Percentiles rank a stretch among this genome's conserved stretches.
Conservation (phyloP, 2,797 vertebrate species). For the Sebastes steindachneri region DNA sequence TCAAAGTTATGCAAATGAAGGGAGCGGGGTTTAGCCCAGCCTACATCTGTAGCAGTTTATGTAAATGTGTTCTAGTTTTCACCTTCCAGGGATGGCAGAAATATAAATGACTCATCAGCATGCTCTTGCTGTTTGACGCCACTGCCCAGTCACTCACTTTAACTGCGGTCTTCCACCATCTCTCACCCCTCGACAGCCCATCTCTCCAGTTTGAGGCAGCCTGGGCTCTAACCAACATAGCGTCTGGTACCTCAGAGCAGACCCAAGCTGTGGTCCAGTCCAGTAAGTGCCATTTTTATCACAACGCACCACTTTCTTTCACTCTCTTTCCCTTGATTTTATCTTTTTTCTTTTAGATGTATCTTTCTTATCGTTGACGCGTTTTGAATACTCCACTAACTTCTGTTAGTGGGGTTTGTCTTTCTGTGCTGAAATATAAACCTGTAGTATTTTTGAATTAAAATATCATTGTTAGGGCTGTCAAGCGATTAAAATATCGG, state of each 20-base stretch:
- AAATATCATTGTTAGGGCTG: too few relatives aligned
- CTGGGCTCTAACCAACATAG: slow-evolving; percentile 99
- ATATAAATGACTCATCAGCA: slow-evolving; percentile 47
- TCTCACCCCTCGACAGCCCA: slow-evolving; percentile 82
- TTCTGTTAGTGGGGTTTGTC: too few relatives aligned
- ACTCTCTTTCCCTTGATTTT: not conserved
- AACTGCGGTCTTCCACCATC: not conserved
- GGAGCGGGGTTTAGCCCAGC: slow-evolving; percentile 6
- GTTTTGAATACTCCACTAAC: too few relatives aligned
- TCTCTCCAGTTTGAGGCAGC: slow-evolving; percentile 99
- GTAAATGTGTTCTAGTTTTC: slow-evolving; percentile 59
- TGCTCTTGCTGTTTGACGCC: not conserved
- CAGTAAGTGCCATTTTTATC: slow-evolving; percentile 85
- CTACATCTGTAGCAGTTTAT: slow-evolving; percentile 42
- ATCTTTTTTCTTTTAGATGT: not conserved
- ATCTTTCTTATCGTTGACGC: not conserved
- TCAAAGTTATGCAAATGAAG: slow-evolving; percentile 46
- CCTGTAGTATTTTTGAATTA: too few relatives aligned
- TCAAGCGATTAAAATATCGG: too few relatives aligned
- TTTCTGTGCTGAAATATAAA: too few relatives aligned
- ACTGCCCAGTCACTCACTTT: not conserved
- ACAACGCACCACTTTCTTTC: not conserved
- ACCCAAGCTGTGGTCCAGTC: slow-evolving; percentile 99
- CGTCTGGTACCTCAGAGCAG: slow-evolving; percentile 98
- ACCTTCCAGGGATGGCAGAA: slow-evolving; percentile 34